Percentiles rank a stretch among this genome's conserved stretches.
Conservation (phyloP, 2,888 invertebrate species). For the Parnassius mnemosyne region DNA sequence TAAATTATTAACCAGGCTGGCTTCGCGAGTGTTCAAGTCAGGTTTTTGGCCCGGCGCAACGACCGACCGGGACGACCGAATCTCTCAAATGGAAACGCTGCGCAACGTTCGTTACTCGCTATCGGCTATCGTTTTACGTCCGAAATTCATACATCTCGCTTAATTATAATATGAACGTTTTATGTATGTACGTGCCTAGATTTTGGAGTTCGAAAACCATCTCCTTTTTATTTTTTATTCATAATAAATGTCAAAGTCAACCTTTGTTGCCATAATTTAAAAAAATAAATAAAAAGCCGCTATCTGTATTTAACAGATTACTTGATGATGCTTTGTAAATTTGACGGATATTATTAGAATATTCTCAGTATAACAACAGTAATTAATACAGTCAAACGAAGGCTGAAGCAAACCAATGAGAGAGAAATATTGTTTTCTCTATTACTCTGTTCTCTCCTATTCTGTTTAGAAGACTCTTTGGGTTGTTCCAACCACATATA, state of each 20-base stretch:
- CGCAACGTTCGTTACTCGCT: neutral
- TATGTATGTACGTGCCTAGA: neutral
- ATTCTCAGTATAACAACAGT: too few species aligned
- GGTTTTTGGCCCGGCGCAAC: slow-evolving; percentile 28
- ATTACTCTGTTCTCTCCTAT: too few species aligned
- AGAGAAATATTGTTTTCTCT: too few species aligned
- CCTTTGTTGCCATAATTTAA: too few species aligned
- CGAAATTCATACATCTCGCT: slow-evolving; percentile 15
- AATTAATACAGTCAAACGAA: too few species aligned
- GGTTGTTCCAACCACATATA: too few species aligned
- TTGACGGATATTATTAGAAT: too few species aligned
- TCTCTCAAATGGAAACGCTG: slow-evolving; percentile 33
- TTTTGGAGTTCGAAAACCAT: neutral
- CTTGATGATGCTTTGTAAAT: too few species aligned
- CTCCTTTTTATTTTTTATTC: neutral
- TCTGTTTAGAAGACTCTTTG: too few species aligned
- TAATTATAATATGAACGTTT: slow-evolving; percentile 13
- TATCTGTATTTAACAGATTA: too few species aligned
- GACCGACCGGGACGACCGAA: slow-evolving; percentile 35
- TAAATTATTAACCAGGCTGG: slow-evolving; percentile 8
- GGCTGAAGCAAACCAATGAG: too few species aligned
- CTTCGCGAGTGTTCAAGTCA: slow-evolving; percentile 15
- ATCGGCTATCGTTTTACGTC: slow-evolving; percentile 29
- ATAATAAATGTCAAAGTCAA: neutral
- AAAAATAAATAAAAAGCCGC: too few species aligned